phyloP scores from a whole-genome alignment of 2,797 vertebrate genomes.

The Labroides dimidiatus region DNA sequence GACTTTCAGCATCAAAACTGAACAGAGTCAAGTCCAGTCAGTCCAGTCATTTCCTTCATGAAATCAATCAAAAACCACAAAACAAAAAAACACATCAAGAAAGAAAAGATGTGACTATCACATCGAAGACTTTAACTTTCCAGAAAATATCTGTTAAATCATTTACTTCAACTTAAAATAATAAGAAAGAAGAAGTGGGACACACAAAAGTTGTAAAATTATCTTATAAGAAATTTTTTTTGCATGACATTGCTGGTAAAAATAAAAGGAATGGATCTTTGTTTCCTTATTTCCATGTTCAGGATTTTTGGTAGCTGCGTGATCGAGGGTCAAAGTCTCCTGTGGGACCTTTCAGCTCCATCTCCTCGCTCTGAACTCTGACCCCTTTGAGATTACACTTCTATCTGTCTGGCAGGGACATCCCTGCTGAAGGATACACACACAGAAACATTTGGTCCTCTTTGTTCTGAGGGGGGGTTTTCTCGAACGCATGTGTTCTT shows the following conservation, averaged over 20 bases:
- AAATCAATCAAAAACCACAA: too few relatives aligned
- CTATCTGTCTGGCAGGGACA: neutral
- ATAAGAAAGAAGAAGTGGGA: too few relatives aligned
- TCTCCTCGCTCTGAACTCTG: neutral
- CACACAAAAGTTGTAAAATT: too few relatives aligned
- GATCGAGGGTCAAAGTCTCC: slow-evolving; percentile 3
- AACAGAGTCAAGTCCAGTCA: neutral
- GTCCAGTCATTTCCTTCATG: too few relatives aligned
- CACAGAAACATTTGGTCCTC: neutral
- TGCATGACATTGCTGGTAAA: neutral
- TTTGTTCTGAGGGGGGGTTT: neutral
- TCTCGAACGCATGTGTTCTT: neutral
- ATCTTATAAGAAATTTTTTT: too few relatives aligned
- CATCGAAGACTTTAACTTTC: too few relatives aligned
- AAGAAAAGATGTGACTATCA: too few relatives aligned
- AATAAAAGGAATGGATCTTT: neutral
- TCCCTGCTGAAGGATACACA: neutral
- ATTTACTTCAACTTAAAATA: too few relatives aligned
- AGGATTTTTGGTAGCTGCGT: neutral
- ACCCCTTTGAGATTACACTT: neutral
- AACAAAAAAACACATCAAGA: too few relatives aligned
- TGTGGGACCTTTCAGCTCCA: neutral
- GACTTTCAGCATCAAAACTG: neutral
- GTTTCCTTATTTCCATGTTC: neutral
- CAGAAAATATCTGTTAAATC: too few relatives aligned